Base-by-base conservation (phyloP, 2,888 invertebrate species). In the Oasisia sp. region DNA sequence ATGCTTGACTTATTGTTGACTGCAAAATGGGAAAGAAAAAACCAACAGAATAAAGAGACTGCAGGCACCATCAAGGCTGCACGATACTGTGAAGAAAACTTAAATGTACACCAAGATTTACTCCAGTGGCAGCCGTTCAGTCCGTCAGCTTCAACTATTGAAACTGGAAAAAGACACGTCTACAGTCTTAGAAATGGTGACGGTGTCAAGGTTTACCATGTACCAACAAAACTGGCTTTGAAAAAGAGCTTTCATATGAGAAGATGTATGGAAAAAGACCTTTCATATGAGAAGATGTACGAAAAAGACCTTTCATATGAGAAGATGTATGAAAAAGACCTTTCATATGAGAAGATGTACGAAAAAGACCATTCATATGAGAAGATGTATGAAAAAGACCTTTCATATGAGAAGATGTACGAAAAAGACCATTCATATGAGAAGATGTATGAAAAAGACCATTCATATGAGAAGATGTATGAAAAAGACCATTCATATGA, bases 121-220 rank as follows among this genome's bases (percentile, higher is more conserved):
- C 90, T 90, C 90, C 90, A 90, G n/a, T 90, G n/a, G 90, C 90
- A 90, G 90, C 90, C 27, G 90, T 90, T 14, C 7, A 19, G 90
- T 32, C 90, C 90, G 38, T 19, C 90, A 90, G 27, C 90, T 90
- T 90, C 32, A 90, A 90, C 2, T 90, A 32, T 90, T 90, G 90
- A 27, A 19, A 90, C 90, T 90, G 90, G 90, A 90, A 5, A 32
- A 90, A 90, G 90, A 90, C 7, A 27, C 90, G n/a, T 32, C 32
- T 90, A 27, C 32, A 32, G n/a, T 90, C 90, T 8, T 90, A 90
- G 19, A 90, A 90, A 44, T 90, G 90, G 32, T 90, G n/a, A 90
- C 7, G 12, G 8, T 32, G 7, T n/a, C 8, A 74, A 74, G 14
- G 32, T 90, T 90, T 90, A 4, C 14, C 90, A 38, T 27, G 44